Percentiles rank a stretch among this genome's conserved stretches.
phyloP scores from a whole-genome alignment of 1,140 invertebrate species.

The Drosophila oshimai region DNA sequence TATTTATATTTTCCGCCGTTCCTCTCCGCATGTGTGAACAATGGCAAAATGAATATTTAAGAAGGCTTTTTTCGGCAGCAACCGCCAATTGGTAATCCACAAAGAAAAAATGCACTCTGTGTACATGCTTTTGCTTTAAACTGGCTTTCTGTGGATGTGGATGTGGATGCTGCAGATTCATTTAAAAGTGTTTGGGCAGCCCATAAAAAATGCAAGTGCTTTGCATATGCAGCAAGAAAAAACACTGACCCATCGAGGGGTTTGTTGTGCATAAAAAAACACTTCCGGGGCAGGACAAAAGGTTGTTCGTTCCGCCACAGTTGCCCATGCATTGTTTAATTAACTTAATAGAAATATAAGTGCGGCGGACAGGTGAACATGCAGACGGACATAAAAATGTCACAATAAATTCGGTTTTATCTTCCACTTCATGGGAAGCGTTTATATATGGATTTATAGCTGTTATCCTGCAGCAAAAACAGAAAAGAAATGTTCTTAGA shows the following conservation, averaged over 20 bases:
- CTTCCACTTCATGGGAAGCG: background rate
- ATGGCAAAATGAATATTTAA: slow-evolving; percentile 43
- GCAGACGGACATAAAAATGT: slow-evolving; percentile 56
- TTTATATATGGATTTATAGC: slow-evolving; percentile 13
- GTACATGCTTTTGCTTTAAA: slow-evolving; percentile 38
- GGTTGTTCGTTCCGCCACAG: slow-evolving; percentile 13
- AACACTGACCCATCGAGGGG: slow-evolving; percentile 29
- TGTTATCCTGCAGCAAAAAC: background rate
- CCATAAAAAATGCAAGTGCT: slow-evolving; percentile 47
- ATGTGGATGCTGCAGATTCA: slow-evolving; percentile 24
- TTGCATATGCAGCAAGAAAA: slow-evolving; percentile 36
- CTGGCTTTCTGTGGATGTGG: slow-evolving; percentile 2
- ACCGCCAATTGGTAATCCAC: slow-evolving; percentile 13
- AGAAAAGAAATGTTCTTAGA: too few relatives aligned
- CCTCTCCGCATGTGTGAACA: slow-evolving; percentile 21
- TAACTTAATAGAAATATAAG: slow-evolving; percentile 80
- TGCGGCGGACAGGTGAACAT: slow-evolving; percentile 16
- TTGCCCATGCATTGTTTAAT: slow-evolving; percentile 66
- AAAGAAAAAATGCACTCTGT: slow-evolving; percentile 13
- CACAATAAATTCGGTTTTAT: slow-evolving; percentile 69
- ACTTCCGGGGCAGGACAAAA: slow-evolving; percentile 43
- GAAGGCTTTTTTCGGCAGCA: slow-evolving; percentile 7
- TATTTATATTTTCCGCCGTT: background rate
- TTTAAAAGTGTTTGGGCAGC: slow-evolving; percentile 37
- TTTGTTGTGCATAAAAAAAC: background rate